Evolutionary conservation across 2,113 vertebrate genomes (phyloP).

Genomic region (Rattus norvegicus): GRCr8 NC_086020.1:237262001-237262500

Average conservation of each 20-base stretch:
- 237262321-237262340: neutral
- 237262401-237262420: neutral
- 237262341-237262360: neutral
- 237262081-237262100: neutral
- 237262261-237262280: neutral
- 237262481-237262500: neutral
- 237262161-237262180: conserved; percentile 9
- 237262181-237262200: neutral
- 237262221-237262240: neutral
- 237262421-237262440: neutral
- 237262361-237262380: neutral
- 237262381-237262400: neutral
- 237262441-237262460: conserved; percentile 8
- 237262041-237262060: neutral
- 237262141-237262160: neutral
- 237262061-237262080: neutral
- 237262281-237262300: neutral
- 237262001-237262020: neutral
- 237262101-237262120: neutral
- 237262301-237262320: neutral
- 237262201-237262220: neutral
- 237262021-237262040: neutral
- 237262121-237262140: neutral
- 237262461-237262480: neutral
- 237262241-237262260: neutral